Conservation (phyloP, 2,888 invertebrate genomes). For the Acleris literana region DNA sequence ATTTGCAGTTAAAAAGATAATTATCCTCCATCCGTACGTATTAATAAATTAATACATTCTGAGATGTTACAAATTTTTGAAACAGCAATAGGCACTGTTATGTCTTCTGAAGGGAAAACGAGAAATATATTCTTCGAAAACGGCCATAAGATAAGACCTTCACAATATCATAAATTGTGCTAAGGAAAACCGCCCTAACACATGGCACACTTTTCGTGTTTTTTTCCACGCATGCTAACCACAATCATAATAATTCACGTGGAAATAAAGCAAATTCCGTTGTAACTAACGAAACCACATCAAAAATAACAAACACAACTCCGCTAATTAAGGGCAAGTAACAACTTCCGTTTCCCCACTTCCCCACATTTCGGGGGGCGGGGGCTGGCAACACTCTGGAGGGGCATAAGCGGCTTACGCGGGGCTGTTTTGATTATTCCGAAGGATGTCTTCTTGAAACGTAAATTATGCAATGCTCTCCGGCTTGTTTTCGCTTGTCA, state of each 20-base stretch:
- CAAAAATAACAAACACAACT: slow-evolving; percentile 62
- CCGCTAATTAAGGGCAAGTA: slow-evolving; percentile 79
- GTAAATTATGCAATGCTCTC: slow-evolving; percentile 78
- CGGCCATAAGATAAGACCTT: too few relatives aligned
- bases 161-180: too few relatives aligned
- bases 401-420: slow-evolving; percentile 72
- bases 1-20: too few relatives aligned
- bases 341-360: slow-evolving; percentile 63
- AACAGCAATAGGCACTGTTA: too few relatives aligned
- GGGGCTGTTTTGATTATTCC: slow-evolving; percentile 82
- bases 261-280: slow-evolving; percentile 20
- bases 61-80: too few relatives aligned
- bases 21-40: too few relatives aligned
- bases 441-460: slow-evolving; percentile 79
- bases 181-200: too few relatives aligned
- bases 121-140: too few relatives aligned
- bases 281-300: slow-evolving; percentile 45
- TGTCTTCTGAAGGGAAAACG: too few relatives aligned
- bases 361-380: slow-evolving; percentile 57
- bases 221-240: not conserved
- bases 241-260: not conserved
- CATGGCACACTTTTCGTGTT: not conserved
- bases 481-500: slow-evolving; percentile 38
- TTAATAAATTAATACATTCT: too few relatives aligned
- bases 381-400: slow-evolving; percentile 40